Evolutionary conservation across 2,888 invertebrate species (phyloP).

Genomic region (Sinelater perroti): DNA sequence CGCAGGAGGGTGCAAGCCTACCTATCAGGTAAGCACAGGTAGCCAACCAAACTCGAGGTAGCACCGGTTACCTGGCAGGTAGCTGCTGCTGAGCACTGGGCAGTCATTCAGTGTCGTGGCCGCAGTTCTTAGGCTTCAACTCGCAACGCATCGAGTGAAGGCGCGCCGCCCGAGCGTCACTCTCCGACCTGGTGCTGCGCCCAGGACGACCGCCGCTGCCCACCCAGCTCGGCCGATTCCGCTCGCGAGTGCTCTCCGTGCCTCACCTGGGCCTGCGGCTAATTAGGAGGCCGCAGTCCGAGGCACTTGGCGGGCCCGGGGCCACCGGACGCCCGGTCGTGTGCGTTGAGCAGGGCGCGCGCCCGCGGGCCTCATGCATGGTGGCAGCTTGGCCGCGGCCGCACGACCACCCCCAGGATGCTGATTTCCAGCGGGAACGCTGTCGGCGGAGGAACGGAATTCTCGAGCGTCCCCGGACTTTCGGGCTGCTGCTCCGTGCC

Average conservation of each 20-base stretch:
- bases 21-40: slow-evolving; percentile 59
- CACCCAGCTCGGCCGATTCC: too few species aligned
- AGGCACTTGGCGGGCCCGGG: too few species aligned
- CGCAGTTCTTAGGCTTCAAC: slow-evolving; percentile 59
- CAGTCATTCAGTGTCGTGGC: slow-evolving; percentile 62
- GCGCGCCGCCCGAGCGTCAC: too few species aligned
- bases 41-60: slow-evolving; percentile 61
- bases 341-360: slow-evolving; percentile 6
- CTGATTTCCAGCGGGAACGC: slow-evolving; percentile 72
- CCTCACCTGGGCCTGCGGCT: too few species aligned
- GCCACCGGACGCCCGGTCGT: slow-evolving; percentile 11
- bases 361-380: slow-evolving; percentile 19
- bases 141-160: slow-evolving; percentile 36
- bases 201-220: too few species aligned
- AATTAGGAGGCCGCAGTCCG: too few species aligned
- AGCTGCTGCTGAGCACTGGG: slow-evolving; percentile 54
- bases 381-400: not conserved
- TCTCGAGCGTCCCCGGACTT: slow-evolving; percentile 57
- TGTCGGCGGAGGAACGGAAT: slow-evolving; percentile 65
- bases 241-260: too few species aligned
- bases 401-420: slow-evolving; percentile 59
- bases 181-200: too few species aligned
- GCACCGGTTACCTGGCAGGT: slow-evolving; percentile 59
- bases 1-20: slow-evolving; percentile 58
- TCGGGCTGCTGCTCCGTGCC: slow-evolving; percentile 62